Conservation (phyloP, 2,888 invertebrate genomes). For the Nomada ruficornis region DNA sequence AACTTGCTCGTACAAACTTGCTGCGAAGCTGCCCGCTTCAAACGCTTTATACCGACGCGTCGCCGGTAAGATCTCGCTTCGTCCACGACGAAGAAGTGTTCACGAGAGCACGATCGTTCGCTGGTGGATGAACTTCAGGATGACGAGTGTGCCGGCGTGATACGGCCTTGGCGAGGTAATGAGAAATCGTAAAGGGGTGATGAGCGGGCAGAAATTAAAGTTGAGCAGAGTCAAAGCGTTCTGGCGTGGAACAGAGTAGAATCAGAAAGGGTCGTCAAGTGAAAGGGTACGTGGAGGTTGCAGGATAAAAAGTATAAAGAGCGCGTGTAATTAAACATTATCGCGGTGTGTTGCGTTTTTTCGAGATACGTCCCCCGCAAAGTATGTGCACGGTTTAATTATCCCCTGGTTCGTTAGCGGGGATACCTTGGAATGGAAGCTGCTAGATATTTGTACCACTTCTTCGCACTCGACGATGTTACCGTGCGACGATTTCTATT, state of each 20-base stretch:
- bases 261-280: too few relatives aligned
- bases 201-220: constrained; percentile 12
- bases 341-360: constrained; percentile 12
- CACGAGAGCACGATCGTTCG: too few relatives aligned
- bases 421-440: background rate
- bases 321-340: constrained; percentile 40
- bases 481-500: too few relatives aligned
- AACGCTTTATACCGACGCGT: constrained; percentile 5
- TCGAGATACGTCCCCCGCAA: background rate
- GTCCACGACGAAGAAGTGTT: background rate
- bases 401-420: background rate
- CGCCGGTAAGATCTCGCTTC: background rate
- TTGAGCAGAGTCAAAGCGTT: constrained; percentile 1
- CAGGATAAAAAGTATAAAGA: constrained; percentile 1
- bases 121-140: too few relatives aligned
- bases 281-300: background rate
- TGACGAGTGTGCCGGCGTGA: background rate
- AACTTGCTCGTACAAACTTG: constrained; percentile 10
- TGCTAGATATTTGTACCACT: background rate
- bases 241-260: background rate
- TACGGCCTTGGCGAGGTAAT: background rate
- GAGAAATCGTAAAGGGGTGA: constrained; percentile 19
- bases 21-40: background rate
- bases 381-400: background rate
- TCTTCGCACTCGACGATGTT: background rate